Evolutionary conservation across 2,113 vertebrate species (phyloP).

Genomic region (Gasterosteus aculeatus): DNA sequence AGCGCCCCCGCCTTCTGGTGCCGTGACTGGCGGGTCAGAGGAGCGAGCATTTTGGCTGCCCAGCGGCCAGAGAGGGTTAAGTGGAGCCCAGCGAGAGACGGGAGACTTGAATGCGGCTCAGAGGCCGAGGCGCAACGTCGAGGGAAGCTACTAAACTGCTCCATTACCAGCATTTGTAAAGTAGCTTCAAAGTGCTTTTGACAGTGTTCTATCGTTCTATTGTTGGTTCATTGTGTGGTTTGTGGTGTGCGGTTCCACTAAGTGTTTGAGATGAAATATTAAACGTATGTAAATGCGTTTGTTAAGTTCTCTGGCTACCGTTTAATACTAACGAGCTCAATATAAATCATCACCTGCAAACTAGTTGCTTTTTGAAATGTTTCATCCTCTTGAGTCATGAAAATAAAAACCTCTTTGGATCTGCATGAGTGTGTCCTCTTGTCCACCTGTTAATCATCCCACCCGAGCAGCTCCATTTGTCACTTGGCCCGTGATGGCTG

Average conservation of each 20-base stretch:
- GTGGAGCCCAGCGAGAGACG: conserved; percentile 31
- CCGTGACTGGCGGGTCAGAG: conserved; percentile 37
- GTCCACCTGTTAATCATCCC: conserved; percentile 73
- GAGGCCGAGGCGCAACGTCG: not conserved
- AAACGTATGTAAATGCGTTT: not conserved
- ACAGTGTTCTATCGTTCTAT: not conserved
- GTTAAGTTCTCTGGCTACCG: not conserved
- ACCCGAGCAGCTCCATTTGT: conserved; percentile 62
- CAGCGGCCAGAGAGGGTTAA: conserved; percentile 54
- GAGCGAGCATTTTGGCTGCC: conserved; percentile 35
- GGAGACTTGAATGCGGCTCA: conserved; percentile 38
- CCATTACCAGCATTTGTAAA: not conserved
- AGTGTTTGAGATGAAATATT: conserved; percentile 1
- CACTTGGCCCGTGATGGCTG: conserved; percentile 35
- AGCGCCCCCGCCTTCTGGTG: conserved; percentile 35
- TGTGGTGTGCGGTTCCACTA: not conserved
- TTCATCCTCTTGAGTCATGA: not conserved
- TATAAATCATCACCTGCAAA: not conserved
- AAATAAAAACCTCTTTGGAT: not conserved
- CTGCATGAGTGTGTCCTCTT: conserved; percentile 23
- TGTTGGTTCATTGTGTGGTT: not conserved
- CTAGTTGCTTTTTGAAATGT: not conserved
- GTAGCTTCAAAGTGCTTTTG: not conserved
- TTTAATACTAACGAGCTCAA: not conserved
- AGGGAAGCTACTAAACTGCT: no score